A percentile compares a stretch with the other conserved stretches of the same genome.
Conservation (phyloP, 2,888 invertebrate species). For the Acleris holmiana region DNA sequence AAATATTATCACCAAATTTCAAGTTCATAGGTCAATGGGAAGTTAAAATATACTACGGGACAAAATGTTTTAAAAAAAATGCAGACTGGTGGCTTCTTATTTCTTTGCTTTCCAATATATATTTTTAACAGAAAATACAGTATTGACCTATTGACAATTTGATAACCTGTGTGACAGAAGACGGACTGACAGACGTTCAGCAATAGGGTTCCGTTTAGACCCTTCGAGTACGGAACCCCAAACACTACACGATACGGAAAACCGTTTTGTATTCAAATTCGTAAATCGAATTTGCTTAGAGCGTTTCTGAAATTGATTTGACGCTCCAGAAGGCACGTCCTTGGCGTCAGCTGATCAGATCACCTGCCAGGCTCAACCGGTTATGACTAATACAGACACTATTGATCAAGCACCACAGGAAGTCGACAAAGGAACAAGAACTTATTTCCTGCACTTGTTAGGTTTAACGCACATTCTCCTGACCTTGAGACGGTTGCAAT, state of each 20-base stretch:
- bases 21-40: too few species aligned
- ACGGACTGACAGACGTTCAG: too few species aligned
- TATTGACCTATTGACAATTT: too few species aligned
- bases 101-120: too few species aligned
- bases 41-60: too few species aligned
- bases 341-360: conserved; percentile 48
- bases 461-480: conserved; percentile 53
- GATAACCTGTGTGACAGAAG: too few species aligned
- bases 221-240: too few species aligned
- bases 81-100: too few species aligned
- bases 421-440: conserved; percentile 52
- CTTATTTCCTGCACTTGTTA: conserved; percentile 62
- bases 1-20: too few species aligned
- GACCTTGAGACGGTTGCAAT: conserved; percentile 46
- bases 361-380: conserved; percentile 42
- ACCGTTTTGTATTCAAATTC: conserved; percentile 15
- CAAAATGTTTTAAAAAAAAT: too few species aligned
- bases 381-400: conserved; percentile 44
- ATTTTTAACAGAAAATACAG: too few species aligned
- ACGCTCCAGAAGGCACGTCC: conserved; percentile 52
- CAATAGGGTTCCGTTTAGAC: too few species aligned
- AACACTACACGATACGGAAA: conserved; percentile 9
- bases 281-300: conserved; percentile 14
- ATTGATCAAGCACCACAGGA: conserved; percentile 53
- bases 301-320: conserved; percentile 43